Evolutionary conservation across 2,797 vertebrate genomes (phyloP), one percentile per base, ranked within the genome.

Genomic region (Pseudochaenichthys georgianus): DNA sequence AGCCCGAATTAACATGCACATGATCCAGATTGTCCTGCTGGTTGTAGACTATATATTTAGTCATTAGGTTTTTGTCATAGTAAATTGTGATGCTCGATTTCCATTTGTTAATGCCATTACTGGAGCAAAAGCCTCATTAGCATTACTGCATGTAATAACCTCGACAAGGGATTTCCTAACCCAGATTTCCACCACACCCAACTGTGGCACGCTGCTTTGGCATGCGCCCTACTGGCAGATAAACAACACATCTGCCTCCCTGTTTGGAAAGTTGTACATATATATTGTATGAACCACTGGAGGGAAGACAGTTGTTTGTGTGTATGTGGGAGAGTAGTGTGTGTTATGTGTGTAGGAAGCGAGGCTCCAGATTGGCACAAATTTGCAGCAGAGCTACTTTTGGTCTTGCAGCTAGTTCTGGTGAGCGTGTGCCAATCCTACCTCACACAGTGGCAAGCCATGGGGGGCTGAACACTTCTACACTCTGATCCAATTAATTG

Each of bases 401-500:
- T 73, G 81, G 67, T 86, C 55, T 78, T 67, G 73, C 77, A 69
- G 80, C 58, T 58, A 75, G 57, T 80, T 82, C 47, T 83, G 75
- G 84, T 54, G 61, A 64, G 43, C 13, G 13, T 53, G 80, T 82
- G 88, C 87, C 84, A 83, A 87, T 84, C 68, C 72, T 62, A 71
- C 83, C 81, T 87, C 78, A 80, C 69, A 78, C 83, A 83, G 77
- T 79, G 76, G 79, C 9, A 55, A 67, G 67, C 88, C 87, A 87
- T 43, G 28, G 87, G 88, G 89, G 83, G 84, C 78, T 78, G 88
- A 89, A 89, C 87, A 81, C 88, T 89, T 92, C 92, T 80, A 91
- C 85, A 78, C 84, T 78, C 86, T 77, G 89, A 95, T 91, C 92
- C 94, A 94, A 94, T 94, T 95, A 93, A 95, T 94, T 94, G 91